These are phyloP conservation scores for Dicrurus megarhynchus DNA, from an alignment of 2,113 vertebrate genomes.

Conservation along the genomic window DNA sequence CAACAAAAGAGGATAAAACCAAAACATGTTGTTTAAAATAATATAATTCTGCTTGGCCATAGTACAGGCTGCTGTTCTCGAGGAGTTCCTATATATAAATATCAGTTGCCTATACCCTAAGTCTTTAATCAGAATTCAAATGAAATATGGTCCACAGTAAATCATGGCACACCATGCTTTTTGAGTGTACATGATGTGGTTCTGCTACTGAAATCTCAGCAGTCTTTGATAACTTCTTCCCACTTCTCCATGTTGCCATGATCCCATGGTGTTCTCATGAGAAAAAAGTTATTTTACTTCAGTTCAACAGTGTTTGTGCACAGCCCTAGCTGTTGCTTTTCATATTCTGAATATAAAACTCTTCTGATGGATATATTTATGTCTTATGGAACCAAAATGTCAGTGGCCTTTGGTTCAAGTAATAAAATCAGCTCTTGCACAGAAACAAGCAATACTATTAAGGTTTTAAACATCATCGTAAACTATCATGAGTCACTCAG, in stretches of 20 bases:
- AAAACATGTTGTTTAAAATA: background rate
- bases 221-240: background rate
- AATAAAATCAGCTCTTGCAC: conserved; percentile 66
- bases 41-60: background rate
- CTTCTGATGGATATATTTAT: conserved; percentile 34
- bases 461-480: conserved; percentile 65
- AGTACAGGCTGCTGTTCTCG: background rate
- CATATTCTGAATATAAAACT: conserved; percentile 45
- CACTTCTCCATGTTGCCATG: background rate
- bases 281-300: background rate
- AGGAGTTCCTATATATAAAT: background rate
- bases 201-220: background rate
- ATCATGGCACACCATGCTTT: background rate
- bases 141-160: background rate
- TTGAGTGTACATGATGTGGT: background rate
- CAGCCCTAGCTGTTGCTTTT: conserved; percentile 10
- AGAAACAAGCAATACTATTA: conserved; percentile 64
- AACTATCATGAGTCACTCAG: conserved; percentile 60
- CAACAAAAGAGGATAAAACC: background rate
- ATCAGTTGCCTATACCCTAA: background rate
- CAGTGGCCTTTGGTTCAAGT: conserved; percentile 53
- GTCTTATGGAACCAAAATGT: conserved; percentile 64
- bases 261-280: background rate
- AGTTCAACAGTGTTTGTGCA: background rate
- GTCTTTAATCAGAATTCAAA: background rate